phyloP scores from a whole-genome alignment of 2,113 vertebrate species.

The Sminthopsis crassicaudata region DNA sequence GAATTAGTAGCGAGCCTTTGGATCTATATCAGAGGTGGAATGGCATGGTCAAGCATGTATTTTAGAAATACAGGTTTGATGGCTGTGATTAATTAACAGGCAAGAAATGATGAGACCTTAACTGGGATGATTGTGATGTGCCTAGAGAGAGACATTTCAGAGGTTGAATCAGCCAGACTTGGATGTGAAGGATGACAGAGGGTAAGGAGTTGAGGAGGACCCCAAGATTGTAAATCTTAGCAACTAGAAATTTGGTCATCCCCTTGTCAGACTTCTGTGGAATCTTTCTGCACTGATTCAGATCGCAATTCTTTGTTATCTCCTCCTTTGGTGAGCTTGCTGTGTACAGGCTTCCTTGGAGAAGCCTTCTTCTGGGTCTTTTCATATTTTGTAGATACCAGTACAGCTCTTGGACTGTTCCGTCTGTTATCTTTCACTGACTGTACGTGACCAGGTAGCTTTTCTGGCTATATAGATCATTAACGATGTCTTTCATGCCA shows the following conservation, averaged over 20 bases:
- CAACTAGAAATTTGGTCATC: not conserved
- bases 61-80: not conserved
- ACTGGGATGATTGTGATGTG: not conserved
- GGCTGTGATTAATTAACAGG: not conserved
- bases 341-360: not conserved
- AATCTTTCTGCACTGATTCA: not conserved
- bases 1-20: not conserved
- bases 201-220: not conserved
- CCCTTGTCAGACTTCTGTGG: not conserved
- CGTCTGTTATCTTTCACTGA: not conserved
- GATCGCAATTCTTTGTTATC: not conserved
- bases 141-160: not conserved
- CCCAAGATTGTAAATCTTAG: not conserved
- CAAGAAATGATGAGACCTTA: not conserved
- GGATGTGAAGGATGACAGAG: not conserved
- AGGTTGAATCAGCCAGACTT: not conserved
- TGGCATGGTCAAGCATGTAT: not conserved
- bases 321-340: not conserved
- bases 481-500: not conserved
- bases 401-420: not conserved
- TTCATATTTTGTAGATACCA: not conserved
- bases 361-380: not conserved
- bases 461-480: not conserved
- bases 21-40: not conserved
- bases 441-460: not conserved